Conservation (phyloP, 2,797 vertebrate species). For the Thamnophis elegans region DNA sequence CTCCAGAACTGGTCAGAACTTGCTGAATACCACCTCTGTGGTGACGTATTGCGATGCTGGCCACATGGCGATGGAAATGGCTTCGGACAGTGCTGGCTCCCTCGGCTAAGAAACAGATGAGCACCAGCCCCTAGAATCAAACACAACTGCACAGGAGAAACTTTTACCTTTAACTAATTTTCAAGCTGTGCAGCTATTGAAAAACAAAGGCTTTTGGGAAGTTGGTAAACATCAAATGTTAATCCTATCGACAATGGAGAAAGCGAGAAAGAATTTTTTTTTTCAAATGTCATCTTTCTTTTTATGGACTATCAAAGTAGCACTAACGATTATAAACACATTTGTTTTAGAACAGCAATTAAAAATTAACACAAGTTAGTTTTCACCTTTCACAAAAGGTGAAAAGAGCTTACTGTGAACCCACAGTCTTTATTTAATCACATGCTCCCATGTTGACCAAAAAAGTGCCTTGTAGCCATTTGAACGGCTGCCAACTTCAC, state of each 20-base stretch:
- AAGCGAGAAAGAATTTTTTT: not conserved
- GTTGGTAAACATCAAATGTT: conserved; percentile 15
- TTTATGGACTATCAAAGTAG: not conserved
- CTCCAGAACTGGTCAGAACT: too few relatives aligned
- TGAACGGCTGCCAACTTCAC: conserved; percentile 7
- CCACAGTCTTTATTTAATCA: conserved; percentile 13
- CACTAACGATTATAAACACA: not conserved
- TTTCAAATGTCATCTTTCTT: not conserved
- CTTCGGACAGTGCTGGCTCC: not conserved
- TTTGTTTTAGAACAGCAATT: not conserved
- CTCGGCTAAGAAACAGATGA: not conserved
- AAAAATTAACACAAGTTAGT: not conserved
- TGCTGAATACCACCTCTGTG: too few relatives aligned
- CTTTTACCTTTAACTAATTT: not conserved
- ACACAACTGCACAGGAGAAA: not conserved
- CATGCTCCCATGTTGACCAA: conserved; percentile 5
- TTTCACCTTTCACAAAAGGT: not conserved
- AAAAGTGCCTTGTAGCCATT: conserved; percentile 11
- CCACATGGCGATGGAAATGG: not conserved
- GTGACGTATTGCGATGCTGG: not conserved
- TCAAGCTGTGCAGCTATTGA: not conserved
- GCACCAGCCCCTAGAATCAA: too few relatives aligned
- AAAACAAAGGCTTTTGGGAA: not conserved
- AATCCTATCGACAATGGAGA: not conserved
- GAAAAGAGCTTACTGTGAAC: not conserved